Evolutionary conservation across 2,888 invertebrate genomes (phyloP).

Genomic region (Leptarthrus brevirostris): DNA sequence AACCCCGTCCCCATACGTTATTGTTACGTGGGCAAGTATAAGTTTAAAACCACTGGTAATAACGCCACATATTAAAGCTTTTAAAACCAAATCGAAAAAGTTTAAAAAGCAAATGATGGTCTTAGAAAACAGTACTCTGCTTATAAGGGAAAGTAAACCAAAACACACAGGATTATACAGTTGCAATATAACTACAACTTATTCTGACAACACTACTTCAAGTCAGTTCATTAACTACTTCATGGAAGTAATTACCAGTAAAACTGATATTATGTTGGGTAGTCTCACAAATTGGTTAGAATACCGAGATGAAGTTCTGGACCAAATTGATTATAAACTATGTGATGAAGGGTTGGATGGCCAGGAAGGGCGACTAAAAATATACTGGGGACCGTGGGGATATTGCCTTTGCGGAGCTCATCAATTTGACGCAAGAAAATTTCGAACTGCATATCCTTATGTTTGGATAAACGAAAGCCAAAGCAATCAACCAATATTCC

Average conservation of each 20-base stretch:
- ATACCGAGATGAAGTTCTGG: conserved; percentile 41
- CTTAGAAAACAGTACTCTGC: conserved; percentile 27
- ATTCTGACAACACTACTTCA: conserved; percentile 13
- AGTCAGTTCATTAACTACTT: conserved; percentile 10
- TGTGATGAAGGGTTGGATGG: conserved; percentile 32
- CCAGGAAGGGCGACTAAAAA: conserved; percentile 18
- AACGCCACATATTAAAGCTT: neutral
- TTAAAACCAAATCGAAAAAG: conserved; percentile 44
- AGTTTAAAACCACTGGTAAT: neutral
- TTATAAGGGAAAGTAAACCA: conserved; percentile 20
- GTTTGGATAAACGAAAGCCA: conserved; percentile 40
- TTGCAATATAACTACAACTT: conserved; percentile 26
- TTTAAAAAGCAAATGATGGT: conserved; percentile 38
- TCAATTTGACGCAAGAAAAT: conserved; percentile 37
- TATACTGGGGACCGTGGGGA: conserved; percentile 42
- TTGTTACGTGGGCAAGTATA: conserved; percentile 32
- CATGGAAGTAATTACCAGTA: conserved; percentile 20
- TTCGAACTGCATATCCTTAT: conserved; percentile 44
- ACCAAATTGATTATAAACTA: conserved; percentile 14
- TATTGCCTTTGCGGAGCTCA: conserved; percentile 46
- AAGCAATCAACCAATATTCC: conserved; percentile 20
- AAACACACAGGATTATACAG: conserved; percentile 42
- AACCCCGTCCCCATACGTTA: neutral
- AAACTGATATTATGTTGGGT: conserved; percentile 5
- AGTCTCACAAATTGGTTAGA: conserved; percentile 41